Conservation (phyloP, 64 coral and sea anemone genomes). For the Orbicella faveolata region DNA sequence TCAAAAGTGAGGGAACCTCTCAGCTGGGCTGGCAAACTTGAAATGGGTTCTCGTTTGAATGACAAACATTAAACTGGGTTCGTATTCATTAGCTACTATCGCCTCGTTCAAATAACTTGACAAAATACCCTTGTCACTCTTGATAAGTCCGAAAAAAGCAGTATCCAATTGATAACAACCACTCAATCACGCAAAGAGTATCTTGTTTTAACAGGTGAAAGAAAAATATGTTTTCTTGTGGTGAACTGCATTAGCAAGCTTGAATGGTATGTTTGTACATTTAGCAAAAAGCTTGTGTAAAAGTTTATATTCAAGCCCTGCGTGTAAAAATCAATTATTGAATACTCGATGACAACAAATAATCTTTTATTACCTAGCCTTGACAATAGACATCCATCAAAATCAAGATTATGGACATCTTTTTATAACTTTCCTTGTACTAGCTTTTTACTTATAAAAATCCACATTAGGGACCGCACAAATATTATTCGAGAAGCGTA, state of each 20-base stretch:
- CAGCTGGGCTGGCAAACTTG: neutral
- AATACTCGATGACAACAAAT: neutral
- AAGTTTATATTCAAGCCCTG: neutral
- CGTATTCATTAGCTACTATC: neutral
- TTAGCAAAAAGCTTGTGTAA: neutral
- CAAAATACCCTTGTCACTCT: neutral
- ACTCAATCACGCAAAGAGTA: neutral
- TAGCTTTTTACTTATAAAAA: neutral
- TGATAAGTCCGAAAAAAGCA: neutral
- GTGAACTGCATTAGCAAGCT: neutral
- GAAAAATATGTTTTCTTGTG: neutral
- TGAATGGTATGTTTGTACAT: neutral
- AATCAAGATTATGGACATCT: neutral
- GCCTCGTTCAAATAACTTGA: neutral
- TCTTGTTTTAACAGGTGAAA: constrained; percentile 17
- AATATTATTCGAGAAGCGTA: neutral
- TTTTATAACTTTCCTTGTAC: neutral
- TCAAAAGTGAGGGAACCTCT: neutral
- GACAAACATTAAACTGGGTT: neutral
- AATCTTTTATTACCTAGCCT: neutral
- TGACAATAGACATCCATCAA: neutral
- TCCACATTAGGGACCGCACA: neutral
- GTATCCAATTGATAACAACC: constrained; percentile 8
- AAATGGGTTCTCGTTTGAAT: neutral
- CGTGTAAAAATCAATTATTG: neutral